These are phyloP conservation scores for Drosophila anomelani DNA, from an alignment of 2,888 invertebrate genomes.

Conservation along the genomic window DNA sequence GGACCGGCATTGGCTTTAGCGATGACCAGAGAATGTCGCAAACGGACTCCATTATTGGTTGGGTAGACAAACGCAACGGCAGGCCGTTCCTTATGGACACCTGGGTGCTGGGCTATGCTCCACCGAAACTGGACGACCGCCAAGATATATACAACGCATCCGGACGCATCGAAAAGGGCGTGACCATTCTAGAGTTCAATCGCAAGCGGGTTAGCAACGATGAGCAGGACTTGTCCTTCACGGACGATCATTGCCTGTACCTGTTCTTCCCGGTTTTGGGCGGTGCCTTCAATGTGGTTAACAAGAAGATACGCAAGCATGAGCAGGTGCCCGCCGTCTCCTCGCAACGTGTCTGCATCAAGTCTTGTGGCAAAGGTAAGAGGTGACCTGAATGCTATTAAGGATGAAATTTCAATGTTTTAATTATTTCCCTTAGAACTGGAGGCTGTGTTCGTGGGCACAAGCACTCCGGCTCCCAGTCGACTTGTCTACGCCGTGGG, in stretches of 20 bases:
- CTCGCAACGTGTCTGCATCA: conserved; percentile 92
- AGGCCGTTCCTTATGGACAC: conserved; percentile 95
- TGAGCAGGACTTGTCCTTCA: conserved; percentile 90
- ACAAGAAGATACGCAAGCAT: conserved; percentile 94
- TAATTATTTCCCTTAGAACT: conserved; percentile 65
- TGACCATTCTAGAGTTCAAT: conserved; percentile 91
- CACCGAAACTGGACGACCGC: conserved; percentile 89
- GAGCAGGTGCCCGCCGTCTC: conserved; percentile 90
- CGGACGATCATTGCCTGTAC: conserved; percentile 92
- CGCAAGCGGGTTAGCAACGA: conserved; percentile 92
- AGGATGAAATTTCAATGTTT: too few relatives aligned
- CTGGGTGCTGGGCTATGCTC: conserved; percentile 92
- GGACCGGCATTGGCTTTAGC: conserved; percentile 97
- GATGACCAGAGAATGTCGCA: conserved; percentile 94
- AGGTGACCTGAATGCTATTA: not conserved
- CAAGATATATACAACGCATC: conserved; percentile 90
- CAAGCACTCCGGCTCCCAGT: conserved; percentile 88
- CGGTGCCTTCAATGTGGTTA: conserved; percentile 92
- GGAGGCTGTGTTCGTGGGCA: conserved; percentile 82
- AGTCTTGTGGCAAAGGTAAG: conserved; percentile 90
- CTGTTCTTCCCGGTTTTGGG: conserved; percentile 95
- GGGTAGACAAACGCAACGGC: conserved; percentile 91
- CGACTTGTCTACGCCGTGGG: conserved; percentile 89
- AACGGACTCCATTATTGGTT: conserved; percentile 94
- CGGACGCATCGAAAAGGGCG: conserved; percentile 90